Percentiles rank a stretch among this genome's conserved stretches.
phyloP scores from a whole-genome alignment of 1,140 invertebrate species.

The Cyrtorhinus lividipennis region DNA sequence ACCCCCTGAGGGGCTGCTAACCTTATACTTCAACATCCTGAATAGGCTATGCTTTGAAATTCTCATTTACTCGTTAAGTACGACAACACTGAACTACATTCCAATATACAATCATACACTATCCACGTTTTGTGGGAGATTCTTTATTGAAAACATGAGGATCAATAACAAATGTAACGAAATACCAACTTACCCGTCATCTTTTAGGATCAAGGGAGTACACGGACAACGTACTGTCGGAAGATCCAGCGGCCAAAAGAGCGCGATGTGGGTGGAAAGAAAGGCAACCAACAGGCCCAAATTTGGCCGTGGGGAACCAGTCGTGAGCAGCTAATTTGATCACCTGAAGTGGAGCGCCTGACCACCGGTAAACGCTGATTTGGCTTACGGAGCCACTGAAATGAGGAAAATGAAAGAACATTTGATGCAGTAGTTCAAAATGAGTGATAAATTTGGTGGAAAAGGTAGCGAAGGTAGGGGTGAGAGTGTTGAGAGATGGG shows the following conservation, averaged over 20 bases:
- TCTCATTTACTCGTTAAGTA: no score
- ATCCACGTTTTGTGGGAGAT: no score
- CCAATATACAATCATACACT: no score
- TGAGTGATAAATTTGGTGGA: slow-evolving; percentile 3
- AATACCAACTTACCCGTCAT: slow-evolving; percentile 16
- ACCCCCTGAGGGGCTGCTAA: no score
- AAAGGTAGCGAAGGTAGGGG: no score
- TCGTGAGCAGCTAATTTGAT: slow-evolving; percentile 70
- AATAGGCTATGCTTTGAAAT: no score
- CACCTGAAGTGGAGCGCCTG: slow-evolving; percentile 50
- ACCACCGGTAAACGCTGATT: slow-evolving; percentile 61
- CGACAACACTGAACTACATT: no score
- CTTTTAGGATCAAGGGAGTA: slow-evolving; percentile 37
- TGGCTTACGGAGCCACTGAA: slow-evolving; percentile 69
- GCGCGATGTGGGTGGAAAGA: slow-evolving; percentile 73
- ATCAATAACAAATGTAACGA: no score
- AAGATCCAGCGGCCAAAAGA: slow-evolving; percentile 57
- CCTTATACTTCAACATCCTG: no score
- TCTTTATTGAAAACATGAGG: no score
- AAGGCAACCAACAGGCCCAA: slow-evolving; percentile 68
- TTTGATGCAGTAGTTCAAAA: slow-evolving; percentile 12
- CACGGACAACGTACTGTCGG: slow-evolving; percentile 61
- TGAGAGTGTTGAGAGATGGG: not conserved
- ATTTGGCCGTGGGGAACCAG: slow-evolving; percentile 76
- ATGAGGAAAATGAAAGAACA: slow-evolving; percentile 23